Evolutionary conservation across 2,113 vertebrate species (phyloP).

Genomic region (Brachyhypopomus occidentalis): DNA sequence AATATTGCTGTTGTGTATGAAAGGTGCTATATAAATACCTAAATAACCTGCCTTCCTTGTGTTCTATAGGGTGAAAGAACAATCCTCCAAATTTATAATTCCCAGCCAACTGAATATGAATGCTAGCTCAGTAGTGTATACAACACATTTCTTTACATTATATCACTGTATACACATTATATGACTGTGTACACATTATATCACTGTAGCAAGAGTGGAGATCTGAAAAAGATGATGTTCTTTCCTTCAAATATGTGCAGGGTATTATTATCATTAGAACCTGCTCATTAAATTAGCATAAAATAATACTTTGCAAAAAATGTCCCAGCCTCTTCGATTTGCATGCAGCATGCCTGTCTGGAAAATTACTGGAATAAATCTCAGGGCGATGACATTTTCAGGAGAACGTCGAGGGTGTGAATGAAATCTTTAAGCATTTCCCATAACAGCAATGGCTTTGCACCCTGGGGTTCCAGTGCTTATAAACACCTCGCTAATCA

Average conservation of each 20-base stretch:
- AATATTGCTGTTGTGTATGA: too few relatives aligned
- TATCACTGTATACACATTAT: not conserved
- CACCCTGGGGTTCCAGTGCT: conserved; percentile 34
- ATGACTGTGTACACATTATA: not conserved
- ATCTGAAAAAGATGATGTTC: conserved; percentile 39
- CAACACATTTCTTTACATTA: not conserved
- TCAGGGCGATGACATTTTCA: conserved; percentile 41
- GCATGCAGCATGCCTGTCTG: conserved; percentile 46
- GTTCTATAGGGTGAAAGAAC: conserved; percentile 1
- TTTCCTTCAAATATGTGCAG: conserved; percentile 49
- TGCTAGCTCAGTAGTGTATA: not conserved
- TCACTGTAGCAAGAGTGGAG: conserved; percentile 15
- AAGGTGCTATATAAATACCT: too few relatives aligned
- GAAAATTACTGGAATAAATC: conserved; percentile 55
- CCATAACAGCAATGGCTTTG: conserved; percentile 36
- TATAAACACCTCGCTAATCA: conserved; percentile 48
- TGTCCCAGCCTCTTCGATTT: conserved; percentile 46
- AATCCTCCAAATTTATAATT: not conserved
- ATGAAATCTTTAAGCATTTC: conserved; percentile 49
- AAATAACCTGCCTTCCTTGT: conserved; percentile 13
- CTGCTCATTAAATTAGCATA: conserved; percentile 55
- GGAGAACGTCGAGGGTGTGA: conserved; percentile 47
- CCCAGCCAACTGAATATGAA: not conserved
- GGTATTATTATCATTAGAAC: conserved; percentile 54
- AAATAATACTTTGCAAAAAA: conserved; percentile 48